Evolutionary conservation across 1,140 invertebrate genomes (phyloP), one percentile per base, ranked within the genome.

Genomic region (Oedothorax gibbosus): DNA sequence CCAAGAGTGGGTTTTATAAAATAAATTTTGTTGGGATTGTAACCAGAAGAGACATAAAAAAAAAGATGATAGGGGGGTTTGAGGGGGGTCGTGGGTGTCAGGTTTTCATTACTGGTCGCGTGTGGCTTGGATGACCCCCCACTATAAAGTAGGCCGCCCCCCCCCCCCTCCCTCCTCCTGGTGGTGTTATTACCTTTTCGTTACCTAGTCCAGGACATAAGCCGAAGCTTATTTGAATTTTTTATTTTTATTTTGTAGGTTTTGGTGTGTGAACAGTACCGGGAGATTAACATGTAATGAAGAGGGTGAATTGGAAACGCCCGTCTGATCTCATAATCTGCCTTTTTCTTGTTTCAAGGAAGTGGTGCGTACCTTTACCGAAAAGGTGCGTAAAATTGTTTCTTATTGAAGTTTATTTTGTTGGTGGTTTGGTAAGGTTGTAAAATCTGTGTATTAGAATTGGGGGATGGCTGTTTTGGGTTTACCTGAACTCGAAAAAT

Each of bases 271-370:
- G 57, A 15, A 18, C 57, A 18, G 18, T 73, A 73, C 68, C 20
- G 54, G 50, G 54, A 82, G 80, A 82, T 82, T 82, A 82, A 82
- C 80, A 82, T 82, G 73, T 82, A 82, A 82, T 82, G 80, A 82
- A 82, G 80, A 57, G 57, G 68, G 57, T 35, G 21, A 8, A 57
- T 21, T 79, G 51, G 35, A 12, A 49, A 62, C 62, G 68, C 49
- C 18, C 49, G 50, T 14, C 35, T 82, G 56, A 82, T 82, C 80
- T 73, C 35, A 82, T 82, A 82, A 82, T 82, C 80, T 82, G 35
- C 80, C 54, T 50, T 57, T 57, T 57, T 62, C 18, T 62, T 12
- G 57, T 62, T 62, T 62, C 57, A 15, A 15, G 57, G 57, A 62
- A 15, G 57, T 62, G 12, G 12, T 1, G 12, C 57, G 6, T 2